phyloP scores from a whole-genome alignment of 2,113 vertebrate species.

The Phaetusa simplex region DNA sequence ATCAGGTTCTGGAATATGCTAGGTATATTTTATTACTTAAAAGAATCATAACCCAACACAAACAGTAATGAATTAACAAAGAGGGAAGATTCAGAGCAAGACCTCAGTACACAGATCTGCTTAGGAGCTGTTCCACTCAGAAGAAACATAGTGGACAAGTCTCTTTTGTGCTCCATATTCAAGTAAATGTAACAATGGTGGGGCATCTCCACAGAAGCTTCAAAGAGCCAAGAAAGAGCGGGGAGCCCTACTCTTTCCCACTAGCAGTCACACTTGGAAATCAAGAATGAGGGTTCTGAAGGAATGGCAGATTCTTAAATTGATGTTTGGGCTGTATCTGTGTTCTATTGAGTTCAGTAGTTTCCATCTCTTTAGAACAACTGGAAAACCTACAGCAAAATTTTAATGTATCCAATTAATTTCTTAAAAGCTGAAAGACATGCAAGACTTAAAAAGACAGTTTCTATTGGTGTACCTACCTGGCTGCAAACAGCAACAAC shows the following conservation, averaged over 20 bases:
- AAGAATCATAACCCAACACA: not conserved
- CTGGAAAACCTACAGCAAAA: not conserved
- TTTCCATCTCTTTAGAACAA: not conserved
- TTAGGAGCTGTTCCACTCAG: not conserved
- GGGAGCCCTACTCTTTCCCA: not conserved
- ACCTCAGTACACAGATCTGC: not conserved
- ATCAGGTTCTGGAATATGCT: not conserved
- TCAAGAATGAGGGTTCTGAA: not conserved
- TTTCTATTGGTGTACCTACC: not conserved
- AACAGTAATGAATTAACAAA: not conserved
- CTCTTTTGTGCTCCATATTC: fast-evolving
- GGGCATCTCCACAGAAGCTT: not conserved
- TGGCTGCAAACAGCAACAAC: not conserved
- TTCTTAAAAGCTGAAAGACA: not conserved
- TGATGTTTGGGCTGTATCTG: not conserved
- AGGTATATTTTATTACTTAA: not conserved
- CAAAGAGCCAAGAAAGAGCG: not conserved
- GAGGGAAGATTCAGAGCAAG: not conserved
- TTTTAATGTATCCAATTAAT: not conserved
- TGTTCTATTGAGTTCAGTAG: not conserved
- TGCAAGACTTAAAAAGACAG: not conserved
- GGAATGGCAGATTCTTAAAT: not conserved
- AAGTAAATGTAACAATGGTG: not conserved
- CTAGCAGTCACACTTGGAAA: not conserved
- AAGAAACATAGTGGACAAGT: not conserved